Evolutionary conservation across 2,888 invertebrate species (phyloP), one percentile per base, ranked within the genome.

Genomic region (Xestia rhomboidea): DNA sequence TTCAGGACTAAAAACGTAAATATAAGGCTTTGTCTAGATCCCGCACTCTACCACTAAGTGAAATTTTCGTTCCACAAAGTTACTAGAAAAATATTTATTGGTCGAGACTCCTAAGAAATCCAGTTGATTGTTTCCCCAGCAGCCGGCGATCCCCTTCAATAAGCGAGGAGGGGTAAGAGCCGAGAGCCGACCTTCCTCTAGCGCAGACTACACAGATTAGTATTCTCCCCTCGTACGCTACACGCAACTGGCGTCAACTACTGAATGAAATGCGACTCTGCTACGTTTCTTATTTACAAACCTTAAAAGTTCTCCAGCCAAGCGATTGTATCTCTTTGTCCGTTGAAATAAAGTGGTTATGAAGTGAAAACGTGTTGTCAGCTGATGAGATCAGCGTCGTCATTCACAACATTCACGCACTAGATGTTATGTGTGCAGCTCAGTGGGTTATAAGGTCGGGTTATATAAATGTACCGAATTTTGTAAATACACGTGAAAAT

Each of bases 361-460:
- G 38, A 62, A 77, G 64, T 69, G 89, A 68, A 88, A 63, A 79
- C 67, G 41, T 68, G 81, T 67, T 77, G 87, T 82, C 77, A 70
- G 73, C 73, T 79, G 90, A 90, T 88, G 91, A 89, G 92, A 93
- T 91, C 89, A 90, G 88, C 90, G 89, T 91, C 89, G 90, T 93
- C 92, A 93, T 93, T 93, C 91, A 93, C 85, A 82, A 90, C 87
- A 92, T 95, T 94, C 94, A 95, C 95, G 96, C 95, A 95, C 95
- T 93, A 93, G 86, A 95, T 94, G 92, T 90, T 92, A 91, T 91
- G 93, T 91, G 90, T 91, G 89, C 90, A 91, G 92, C 90, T 90
- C 91, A 94, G 88, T 95, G 88, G 96, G 95, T 95, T 92, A 95
- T 90, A 93, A 91, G 95, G 95, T 90, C 94, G 87, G 86, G 90